Conservation (phyloP, 2,888 invertebrate genomes). For the Lasioglossum villosulum region DNA sequence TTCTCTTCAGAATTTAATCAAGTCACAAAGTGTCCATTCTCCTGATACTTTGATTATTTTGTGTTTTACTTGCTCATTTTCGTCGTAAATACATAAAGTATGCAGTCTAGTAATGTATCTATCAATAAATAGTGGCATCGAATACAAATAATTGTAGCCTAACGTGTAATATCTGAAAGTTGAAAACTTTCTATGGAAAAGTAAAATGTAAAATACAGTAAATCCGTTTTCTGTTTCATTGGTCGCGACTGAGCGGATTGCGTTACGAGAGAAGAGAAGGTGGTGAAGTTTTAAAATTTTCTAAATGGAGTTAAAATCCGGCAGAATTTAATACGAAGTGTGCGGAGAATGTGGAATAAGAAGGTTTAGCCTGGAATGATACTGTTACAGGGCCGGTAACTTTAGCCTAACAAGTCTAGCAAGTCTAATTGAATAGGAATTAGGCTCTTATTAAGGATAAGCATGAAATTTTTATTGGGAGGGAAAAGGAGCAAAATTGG, state of each 20-base stretch:
- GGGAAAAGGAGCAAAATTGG: neutral
- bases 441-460: constrained; percentile 10
- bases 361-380: constrained; percentile 36
- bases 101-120: neutral
- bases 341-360: constrained; percentile 16
- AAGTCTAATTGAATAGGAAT: constrained; percentile 35
- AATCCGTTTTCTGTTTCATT: neutral
- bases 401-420: constrained; percentile 15
- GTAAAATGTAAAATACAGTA: neutral
- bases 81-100: neutral
- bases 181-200: neutral
- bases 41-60: neutral
- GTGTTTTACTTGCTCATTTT: neutral
- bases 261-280: neutral
- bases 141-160: neutral
- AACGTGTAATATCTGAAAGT: neutral
- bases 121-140: neutral
- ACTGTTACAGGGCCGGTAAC: constrained; percentile 19
- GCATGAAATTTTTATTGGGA: neutral
- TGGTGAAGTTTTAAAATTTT: constrained; percentile 31
- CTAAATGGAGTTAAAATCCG: constrained; percentile 7
- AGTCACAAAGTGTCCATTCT: neutral
- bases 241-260: neutral
- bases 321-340: constrained; percentile 24
- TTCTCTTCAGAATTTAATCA: neutral